These are phyloP conservation scores for Acanthosepion pharaonis DNA, from an alignment of 2,888 invertebrate species.

Conservation along the genomic window DNA sequence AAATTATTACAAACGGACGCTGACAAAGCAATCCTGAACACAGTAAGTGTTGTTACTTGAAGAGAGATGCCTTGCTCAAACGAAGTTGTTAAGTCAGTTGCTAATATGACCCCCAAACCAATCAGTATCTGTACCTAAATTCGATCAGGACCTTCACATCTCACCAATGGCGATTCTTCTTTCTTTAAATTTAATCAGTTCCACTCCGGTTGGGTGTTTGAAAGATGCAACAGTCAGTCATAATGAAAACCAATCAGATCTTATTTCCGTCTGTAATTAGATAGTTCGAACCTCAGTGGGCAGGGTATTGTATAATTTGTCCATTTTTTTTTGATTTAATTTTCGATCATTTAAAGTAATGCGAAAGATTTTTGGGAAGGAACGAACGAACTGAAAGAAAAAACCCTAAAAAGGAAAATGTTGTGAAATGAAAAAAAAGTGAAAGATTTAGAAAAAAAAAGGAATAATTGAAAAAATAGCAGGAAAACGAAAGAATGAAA, in stretches of 20 bases:
- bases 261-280: conserved; percentile 17
- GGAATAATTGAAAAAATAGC: neutral
- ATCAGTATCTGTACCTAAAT: neutral
- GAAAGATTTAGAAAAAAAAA: neutral
- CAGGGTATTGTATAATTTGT: neutral
- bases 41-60: neutral
- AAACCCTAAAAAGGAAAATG: neutral
- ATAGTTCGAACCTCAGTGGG: neutral
- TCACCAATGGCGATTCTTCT: neutral
- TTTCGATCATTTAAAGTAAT: too few species aligned
- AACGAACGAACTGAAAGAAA: neutral
- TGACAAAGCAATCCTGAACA: neutral
- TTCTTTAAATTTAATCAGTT: neutral
- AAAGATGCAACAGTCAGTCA: too few species aligned
- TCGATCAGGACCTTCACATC: neutral
- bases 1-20: neutral
- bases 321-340: neutral
- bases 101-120: neutral
- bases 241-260: too few species aligned
- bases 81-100: neutral
- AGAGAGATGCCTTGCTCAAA: neutral
- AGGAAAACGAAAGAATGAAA: neutral
- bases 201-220: neutral
- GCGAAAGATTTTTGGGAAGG: neutral
- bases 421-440: too few species aligned